Percentiles rank a stretch among this genome's conserved stretches.
phyloP scores from a whole-genome alignment of 2,888 invertebrate genomes.

The Carabus problematicus region DNA sequence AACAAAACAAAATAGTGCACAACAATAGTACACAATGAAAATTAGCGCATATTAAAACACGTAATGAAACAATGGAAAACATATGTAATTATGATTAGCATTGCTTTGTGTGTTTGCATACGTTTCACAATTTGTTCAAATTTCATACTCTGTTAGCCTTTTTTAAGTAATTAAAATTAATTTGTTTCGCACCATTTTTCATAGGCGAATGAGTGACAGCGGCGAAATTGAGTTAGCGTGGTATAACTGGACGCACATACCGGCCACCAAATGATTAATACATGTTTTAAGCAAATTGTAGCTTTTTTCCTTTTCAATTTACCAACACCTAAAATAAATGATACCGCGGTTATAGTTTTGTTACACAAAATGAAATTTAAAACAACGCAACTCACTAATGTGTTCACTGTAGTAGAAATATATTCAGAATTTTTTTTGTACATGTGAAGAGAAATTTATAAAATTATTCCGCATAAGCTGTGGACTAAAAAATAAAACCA shows the following conservation, averaged over 20 bases:
- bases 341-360: neutral
- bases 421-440: too few relatives aligned
- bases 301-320: conserved; percentile 9
- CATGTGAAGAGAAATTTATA: too few relatives aligned
- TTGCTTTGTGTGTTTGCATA: too few relatives aligned
- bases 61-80: too few relatives aligned
- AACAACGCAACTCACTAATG: too few relatives aligned
- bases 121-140: conserved; percentile 29
- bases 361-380: neutral
- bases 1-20: too few relatives aligned
- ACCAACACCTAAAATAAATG: neutral
- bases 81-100: too few relatives aligned
- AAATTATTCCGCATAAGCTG: too few relatives aligned
- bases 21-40: too few relatives aligned
- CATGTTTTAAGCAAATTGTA: conserved; percentile 19
- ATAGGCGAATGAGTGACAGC: conserved; percentile 20
- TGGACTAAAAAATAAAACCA: too few relatives aligned
- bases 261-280: conserved; percentile 11
- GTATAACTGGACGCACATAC: neutral
- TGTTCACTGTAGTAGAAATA: neutral
- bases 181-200: conserved; percentile 38
- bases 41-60: too few relatives aligned
- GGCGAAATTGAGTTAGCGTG: conserved; percentile 23
- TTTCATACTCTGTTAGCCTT: conserved; percentile 18
- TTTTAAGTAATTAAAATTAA: conserved; percentile 39